Conservation (phyloP, 2,888 invertebrate genomes). For the Gryllus longicercus region DNA sequence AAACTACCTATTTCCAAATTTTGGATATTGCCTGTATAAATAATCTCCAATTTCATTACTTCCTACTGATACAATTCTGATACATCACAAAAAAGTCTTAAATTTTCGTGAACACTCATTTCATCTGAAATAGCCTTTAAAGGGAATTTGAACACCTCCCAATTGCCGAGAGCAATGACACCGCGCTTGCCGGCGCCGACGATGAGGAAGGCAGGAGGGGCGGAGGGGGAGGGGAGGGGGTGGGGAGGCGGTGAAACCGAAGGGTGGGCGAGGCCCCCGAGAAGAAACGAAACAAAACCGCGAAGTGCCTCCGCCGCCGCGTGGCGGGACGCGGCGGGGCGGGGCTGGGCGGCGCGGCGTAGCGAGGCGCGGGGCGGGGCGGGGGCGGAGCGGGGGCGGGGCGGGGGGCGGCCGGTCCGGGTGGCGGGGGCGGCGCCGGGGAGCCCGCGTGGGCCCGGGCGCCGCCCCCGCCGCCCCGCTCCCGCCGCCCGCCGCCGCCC, state of each 20-base stretch:
- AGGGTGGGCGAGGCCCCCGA: conserved; percentile 45
- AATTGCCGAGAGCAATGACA: not conserved
- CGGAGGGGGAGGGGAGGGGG: not conserved
- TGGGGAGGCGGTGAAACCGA: conserved; percentile 23
- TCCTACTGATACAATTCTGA: no score
- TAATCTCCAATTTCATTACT: no score
- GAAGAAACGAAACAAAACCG: conserved; percentile 37
- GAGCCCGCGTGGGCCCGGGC: conserved; percentile 20
- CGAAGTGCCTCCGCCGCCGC: conserved; percentile 43
- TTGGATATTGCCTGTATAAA: no score
- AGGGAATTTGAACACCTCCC: no score
- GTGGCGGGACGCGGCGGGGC: conserved; percentile 26
- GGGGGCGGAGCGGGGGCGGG: not conserved
- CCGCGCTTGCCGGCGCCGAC: conserved; percentile 30
- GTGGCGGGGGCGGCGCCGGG: not conserved
- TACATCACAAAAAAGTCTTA: no score
- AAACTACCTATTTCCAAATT: no score
- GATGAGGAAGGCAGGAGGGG: conserved; percentile 24
- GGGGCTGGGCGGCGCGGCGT: not conserved
- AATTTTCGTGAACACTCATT: no score
- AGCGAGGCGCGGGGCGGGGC: not conserved
- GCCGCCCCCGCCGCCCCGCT: conserved; percentile 19
- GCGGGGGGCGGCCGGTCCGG: no score
- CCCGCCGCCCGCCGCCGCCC: conserved; percentile 29
- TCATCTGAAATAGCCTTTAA: no score